Evolutionary conservation across 2,888 invertebrate species (phyloP).

Genomic region (Synanthedon tipuliformis): DNA sequence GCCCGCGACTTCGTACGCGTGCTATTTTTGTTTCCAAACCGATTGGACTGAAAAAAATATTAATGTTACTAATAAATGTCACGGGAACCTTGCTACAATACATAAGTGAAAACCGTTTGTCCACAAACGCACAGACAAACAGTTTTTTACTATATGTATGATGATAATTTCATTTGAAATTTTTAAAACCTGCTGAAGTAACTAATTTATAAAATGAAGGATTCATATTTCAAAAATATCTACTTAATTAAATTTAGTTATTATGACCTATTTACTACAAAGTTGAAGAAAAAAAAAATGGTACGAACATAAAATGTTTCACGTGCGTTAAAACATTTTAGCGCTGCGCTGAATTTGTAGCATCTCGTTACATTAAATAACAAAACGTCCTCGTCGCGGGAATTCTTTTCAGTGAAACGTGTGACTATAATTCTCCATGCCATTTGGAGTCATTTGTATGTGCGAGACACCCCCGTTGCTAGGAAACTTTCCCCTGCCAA

Average conservation of each 20-base stretch:
- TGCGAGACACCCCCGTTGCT: constrained; percentile 31
- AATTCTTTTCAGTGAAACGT: constrained; percentile 14
- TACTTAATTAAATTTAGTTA: neutral
- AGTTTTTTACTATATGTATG: too few species aligned
- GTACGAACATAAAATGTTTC: neutral
- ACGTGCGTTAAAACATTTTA: neutral
- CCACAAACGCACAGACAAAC: too few species aligned
- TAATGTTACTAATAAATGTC: too few species aligned
- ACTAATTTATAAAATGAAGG: too few species aligned
- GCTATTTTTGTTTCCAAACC: too few species aligned
- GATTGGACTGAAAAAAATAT: too few species aligned
- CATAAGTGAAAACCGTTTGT: too few species aligned
- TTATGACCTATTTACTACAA: neutral
- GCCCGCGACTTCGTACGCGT: too few species aligned
- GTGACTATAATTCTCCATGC: constrained; percentile 1
- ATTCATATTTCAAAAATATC: too few species aligned
- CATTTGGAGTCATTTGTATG: constrained; percentile 51
- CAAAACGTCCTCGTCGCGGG: constrained; percentile 8
- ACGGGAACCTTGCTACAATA: too few species aligned
- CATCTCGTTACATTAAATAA: constrained; percentile 1
- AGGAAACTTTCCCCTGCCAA: constrained; percentile 51
- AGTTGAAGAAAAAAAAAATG: neutral
- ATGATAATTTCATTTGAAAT: too few species aligned
- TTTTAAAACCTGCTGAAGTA: too few species aligned
- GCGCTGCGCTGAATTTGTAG: neutral